These are phyloP conservation scores for Pygoscelis antarcticus DNA, from an alignment of 2,113 vertebrate species.

Conservation along the genomic window DNA sequence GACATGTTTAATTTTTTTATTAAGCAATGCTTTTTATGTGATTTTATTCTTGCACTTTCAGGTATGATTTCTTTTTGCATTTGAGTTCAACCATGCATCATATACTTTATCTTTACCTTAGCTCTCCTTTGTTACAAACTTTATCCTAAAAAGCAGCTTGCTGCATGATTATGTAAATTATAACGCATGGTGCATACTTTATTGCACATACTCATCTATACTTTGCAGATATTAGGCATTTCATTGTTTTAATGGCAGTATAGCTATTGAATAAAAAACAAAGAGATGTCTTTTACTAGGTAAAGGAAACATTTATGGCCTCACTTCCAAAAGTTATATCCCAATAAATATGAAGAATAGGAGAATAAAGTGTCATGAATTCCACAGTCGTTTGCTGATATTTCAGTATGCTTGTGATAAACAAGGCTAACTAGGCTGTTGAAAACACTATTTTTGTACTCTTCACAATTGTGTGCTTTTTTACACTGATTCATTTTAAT, in stretches of 20 bases:
- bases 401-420: slow-evolving; percentile 12
- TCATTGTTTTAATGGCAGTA: slow-evolving; percentile 28
- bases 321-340: slow-evolving; percentile 43
- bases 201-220: not conserved
- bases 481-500: slow-evolving; percentile 11
- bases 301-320: slow-evolving; percentile 54
- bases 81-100: not conserved
- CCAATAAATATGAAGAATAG: slow-evolving; percentile 58
- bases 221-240: not conserved
- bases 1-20: not conserved
- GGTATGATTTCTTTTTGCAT: not conserved
- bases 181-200: not conserved
- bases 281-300: not conserved
- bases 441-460: not conserved
- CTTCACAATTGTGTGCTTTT: not conserved
- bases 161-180: slow-evolving; percentile 19
- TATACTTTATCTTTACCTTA: not conserved
- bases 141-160: not conserved
- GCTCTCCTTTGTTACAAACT: not conserved
- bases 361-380: slow-evolving; percentile 22
- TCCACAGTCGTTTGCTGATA: slow-evolving; percentile 30
- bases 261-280: slow-evolving; percentile 31
- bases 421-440: not conserved
- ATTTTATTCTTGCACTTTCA: not conserved
- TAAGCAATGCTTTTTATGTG: not conserved